Conservation (phyloP, 2,888 invertebrate genomes). For the Agrochola macilenta region DNA sequence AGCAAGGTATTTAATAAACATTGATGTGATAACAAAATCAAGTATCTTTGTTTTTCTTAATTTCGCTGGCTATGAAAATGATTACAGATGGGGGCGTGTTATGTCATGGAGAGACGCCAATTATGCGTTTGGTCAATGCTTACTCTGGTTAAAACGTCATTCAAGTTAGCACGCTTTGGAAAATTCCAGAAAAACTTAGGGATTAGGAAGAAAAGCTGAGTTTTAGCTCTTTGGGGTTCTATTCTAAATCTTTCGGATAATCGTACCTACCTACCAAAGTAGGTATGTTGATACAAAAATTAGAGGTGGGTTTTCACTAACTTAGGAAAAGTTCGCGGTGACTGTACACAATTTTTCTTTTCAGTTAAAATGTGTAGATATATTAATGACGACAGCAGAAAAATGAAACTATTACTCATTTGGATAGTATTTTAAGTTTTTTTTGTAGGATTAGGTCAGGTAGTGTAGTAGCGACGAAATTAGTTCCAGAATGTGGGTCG, state of each 20-base stretch:
- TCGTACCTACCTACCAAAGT: too few relatives aligned
- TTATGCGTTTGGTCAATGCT: neutral
- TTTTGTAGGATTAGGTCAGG: neutral
- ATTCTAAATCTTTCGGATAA: neutral
- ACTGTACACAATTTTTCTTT: too few relatives aligned
- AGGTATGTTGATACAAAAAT: too few relatives aligned
- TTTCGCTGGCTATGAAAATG: neutral
- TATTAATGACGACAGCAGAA: too few relatives aligned
- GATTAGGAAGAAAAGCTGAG: neutral
- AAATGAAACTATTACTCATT: too few relatives aligned
- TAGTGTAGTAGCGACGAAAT: neutral
- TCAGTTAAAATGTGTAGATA: too few relatives aligned
- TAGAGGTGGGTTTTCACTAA: too few relatives aligned
- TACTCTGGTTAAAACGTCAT: neutral
- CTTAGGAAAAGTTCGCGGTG: too few relatives aligned
- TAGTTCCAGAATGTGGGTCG: conserved; percentile 1
- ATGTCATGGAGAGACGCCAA: neutral
- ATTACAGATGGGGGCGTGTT: neutral
- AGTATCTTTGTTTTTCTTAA: neutral
- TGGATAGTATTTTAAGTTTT: neutral
- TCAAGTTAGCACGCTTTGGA: neutral
- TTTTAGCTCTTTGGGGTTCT: neutral
- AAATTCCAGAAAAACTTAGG: neutral
- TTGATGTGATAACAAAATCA: too few relatives aligned
- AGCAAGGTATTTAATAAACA: neutral